phyloP scores from a whole-genome alignment of 2,797 vertebrate species.

The Buceros bicornis region DNA sequence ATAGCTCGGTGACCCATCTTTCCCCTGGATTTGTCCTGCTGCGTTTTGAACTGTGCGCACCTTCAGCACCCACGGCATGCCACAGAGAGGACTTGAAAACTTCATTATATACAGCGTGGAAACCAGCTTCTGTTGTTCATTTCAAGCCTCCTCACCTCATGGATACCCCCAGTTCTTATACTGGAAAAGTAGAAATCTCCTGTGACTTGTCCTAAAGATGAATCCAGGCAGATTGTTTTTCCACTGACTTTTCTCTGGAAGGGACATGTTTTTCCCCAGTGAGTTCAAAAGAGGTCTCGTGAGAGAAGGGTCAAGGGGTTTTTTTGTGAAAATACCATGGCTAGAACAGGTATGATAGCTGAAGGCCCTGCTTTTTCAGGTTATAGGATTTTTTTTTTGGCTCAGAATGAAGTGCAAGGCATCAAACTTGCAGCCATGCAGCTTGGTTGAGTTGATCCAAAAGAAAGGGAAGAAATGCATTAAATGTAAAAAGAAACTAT shows the following conservation, averaged over 20 bases:
- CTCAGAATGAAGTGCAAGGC: not conserved
- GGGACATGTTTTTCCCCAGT: not conserved
- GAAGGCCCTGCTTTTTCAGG: not conserved
- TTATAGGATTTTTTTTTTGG: not conserved
- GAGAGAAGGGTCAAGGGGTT: not conserved
- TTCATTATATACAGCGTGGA: accelerated
- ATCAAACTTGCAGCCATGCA: not conserved
- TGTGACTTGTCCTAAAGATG: not conserved
- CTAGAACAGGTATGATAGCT: not conserved
- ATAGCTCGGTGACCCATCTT: not conserved
- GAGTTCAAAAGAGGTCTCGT: not conserved
- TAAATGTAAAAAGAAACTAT: not conserved
- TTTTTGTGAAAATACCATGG: not conserved
- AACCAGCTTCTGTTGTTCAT: not conserved
- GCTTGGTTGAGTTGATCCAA: not conserved
- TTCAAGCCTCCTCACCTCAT: not conserved
- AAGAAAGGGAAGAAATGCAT: not conserved
- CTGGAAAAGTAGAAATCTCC: not conserved
- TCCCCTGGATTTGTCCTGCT: not conserved
- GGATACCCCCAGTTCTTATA: not conserved
- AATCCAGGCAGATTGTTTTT: not conserved
- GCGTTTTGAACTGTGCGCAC: not conserved
- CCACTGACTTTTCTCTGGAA: not conserved
- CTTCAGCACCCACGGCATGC: not conserved
- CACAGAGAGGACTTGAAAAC: not conserved